Base-by-base conservation (phyloP, 2,797 vertebrate genomes). In the Chrysocyon brachyurus region DNA sequence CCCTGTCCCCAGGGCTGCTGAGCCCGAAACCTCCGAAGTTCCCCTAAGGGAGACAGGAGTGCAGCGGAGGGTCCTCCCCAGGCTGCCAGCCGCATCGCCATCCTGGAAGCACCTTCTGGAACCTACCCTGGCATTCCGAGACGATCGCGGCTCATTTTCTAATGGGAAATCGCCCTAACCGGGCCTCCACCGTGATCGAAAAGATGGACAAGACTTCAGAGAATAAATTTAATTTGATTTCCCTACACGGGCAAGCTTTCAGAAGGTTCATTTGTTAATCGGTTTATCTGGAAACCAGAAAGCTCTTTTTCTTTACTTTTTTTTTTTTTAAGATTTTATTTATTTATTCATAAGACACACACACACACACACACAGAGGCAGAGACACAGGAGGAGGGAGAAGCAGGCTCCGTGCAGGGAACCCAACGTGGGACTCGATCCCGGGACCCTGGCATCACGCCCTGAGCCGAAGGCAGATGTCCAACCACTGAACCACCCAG, bases 141-240 rank as follows among this genome's bases (percentile, higher is more conserved):
- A 33, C 0, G 16, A 4, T 3, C 0, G 1, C 28, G 12, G 64
- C 19, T 22, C 12, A 9, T 19, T 57, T 59, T 72, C 31, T 33
- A 17, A 4, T 0, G 1, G 83, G 78, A 46, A 10, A 11, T 31
- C 63, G 8, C 54, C 72, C 59, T 36, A 5, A 2, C 9, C 15
- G 1, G 46, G 46, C 24, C 46, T 75, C 73, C 49, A 2, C 8
- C 73, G 2, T 75, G 26, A 49, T 49, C 15, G 6, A 12, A 83
- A 54, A 31, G 6, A 6, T 10, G 3, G 59, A 49, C 15, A 16
- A 52, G 73, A 2, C 6, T 14, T 85, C 63, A 11, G 72, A 83
- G 16, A 63, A 75, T n/a, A 11, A 16, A 49, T 33, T 28, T 19
- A 3, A 64, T 75, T 24, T 49, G 61, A 73, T 8, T 90, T 78